phyloP scores from a whole-genome alignment of 2,113 vertebrate genomes.

The Brachypteracias leptosomus region DNA sequence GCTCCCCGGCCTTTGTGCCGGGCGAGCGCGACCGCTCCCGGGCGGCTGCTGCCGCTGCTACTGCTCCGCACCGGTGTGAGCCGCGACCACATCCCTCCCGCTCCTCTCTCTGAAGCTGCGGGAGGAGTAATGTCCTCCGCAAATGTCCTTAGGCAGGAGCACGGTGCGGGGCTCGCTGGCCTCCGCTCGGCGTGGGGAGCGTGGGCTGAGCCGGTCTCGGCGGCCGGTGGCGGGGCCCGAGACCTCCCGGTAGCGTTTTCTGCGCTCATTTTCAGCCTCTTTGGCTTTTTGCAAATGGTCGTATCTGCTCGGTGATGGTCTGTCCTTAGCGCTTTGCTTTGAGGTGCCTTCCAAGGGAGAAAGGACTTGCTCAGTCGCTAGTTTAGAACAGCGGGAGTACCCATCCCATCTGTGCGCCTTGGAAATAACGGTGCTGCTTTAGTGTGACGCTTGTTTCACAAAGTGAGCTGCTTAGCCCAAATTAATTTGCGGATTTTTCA shows the following conservation, averaged over 20 bases:
- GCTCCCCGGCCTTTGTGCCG: neutral
- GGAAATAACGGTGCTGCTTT: neutral
- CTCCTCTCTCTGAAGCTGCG: neutral
- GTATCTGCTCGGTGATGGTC: neutral
- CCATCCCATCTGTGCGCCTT: neutral
- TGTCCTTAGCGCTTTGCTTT: accelerated
- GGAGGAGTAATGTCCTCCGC: accelerated
- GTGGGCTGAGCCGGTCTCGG: too few species aligned
- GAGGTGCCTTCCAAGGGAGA: neutral
- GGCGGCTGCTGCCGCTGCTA: neutral
- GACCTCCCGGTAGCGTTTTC: neutral
- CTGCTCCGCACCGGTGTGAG: accelerated
- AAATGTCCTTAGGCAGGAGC: neutral
- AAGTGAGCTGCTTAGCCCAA: neutral
- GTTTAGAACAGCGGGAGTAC: accelerated
- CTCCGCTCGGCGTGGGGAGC: too few species aligned
- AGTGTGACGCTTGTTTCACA: neutral
- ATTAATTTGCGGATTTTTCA: neutral
- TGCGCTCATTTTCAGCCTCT: accelerated
- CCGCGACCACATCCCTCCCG: neutral
- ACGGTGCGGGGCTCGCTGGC: too few species aligned
- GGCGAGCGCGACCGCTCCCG: neutral
- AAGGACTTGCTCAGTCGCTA: accelerated
- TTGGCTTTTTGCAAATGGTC: accelerated
- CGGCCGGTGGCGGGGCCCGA: neutral